Base-by-base conservation (phyloP, 2,888 invertebrate genomes). In the Drosophila falleni region DNA sequence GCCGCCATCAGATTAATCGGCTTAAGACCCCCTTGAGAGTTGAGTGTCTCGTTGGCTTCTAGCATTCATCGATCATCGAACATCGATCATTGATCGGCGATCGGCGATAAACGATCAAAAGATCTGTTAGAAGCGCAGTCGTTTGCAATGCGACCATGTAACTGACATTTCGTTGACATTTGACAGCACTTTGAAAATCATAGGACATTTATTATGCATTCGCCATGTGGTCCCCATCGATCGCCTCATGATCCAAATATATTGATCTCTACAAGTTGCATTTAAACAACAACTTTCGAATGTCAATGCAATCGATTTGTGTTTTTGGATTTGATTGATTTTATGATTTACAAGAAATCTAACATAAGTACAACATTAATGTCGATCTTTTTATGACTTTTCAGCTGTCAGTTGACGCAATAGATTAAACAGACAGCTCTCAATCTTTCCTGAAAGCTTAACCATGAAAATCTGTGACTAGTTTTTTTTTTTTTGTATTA, bases 131-230 rank as follows among this genome's bases (percentile, higher is more conserved):
- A 77, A 78, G 66, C 60, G 63, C 71, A 60, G 60, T 69, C 74
- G 65, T 53, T 53, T 80, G 80, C 71, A 83, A 80, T 56, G 65
- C 53, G 80, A 62, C 71, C 65, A 69, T 71, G 68, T 62, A 69
- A 74, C 64, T 87, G 85, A 81, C 87, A 87, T 87, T 87, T 87
- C 54, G 84, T 55, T 74, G 81, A 54, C 87, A 84, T 74, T 78
- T 87, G 78, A 84, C 79, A 78, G 79, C 64, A 42, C 64, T 70
- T 23, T 64, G 77, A 77, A 87, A 87, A 75, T 87, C 71, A 78
- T 80, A 84, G 85, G 87, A 87, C 87, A 80, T 86, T 81, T 79
- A 81, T 81, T 86, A 71, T 73, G 37, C 73, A 76, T 59, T 55
- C 54, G 68, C 53, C 72, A 70, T 80, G 39, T 65, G 61, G 59